Base-by-base conservation (phyloP, 2,797 vertebrate species). In the Trematomus bernacchii region DNA sequence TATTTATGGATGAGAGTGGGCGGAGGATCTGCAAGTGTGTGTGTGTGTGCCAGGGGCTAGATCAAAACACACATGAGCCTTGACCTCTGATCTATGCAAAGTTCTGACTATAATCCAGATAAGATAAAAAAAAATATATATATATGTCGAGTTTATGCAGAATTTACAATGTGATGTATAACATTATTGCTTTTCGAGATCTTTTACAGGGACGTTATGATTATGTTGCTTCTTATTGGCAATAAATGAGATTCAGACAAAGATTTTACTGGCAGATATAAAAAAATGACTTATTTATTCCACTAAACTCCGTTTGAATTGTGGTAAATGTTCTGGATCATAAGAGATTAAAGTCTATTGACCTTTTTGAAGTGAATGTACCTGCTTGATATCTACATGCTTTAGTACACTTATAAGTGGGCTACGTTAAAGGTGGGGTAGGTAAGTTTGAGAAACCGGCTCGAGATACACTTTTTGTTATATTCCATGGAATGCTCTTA, bases 1-100 rank as follows among this genome's bases (percentile, higher is more conserved):
- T 90, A 87, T 91, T 92, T 88, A 76, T 84, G 86, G 92, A 80
- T 15, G 52, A 64, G 87, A 88, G 92, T 90, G 88, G 90, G 92
- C 3, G 81, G 87, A 59, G 27, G 84, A 85, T 77, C 73, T 63
- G 67, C 6, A 23, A 33, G 76, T 51, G 71, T 69, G 30, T 66
- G 44, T 61, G 76, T 43, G 42, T 30, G 52, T 43, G 37, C 84
- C 44, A 72, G 69, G 65, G 63, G 66, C 47, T 58, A 57, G 77
- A 83, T 77, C 78, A 81, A 75, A 5, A 54, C 59, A 50, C 54
- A 64, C 19, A 64, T 4, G 11, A 6, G 1, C 16, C 2, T 33
- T 74, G 75, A 81, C 78, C 72, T 73, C 48, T 59, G 30, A 66
- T 33, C 60, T 53, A 16, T 6, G 1, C 37, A 16, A 3, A 11